Evolutionary conservation across 2,888 invertebrate species (phyloP).

Genomic region (Luffia ferchaultella): DNA sequence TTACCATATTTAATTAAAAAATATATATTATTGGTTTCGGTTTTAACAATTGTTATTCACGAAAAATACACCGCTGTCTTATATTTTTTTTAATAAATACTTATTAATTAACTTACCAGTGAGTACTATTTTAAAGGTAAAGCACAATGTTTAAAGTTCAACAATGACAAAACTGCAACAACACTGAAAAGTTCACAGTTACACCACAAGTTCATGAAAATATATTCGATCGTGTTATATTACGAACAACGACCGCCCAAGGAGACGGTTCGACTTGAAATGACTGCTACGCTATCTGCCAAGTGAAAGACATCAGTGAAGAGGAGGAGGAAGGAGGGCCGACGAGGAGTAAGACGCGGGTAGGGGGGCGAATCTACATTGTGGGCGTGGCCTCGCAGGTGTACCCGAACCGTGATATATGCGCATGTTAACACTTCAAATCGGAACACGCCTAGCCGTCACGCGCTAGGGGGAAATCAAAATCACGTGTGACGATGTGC

Average conservation of each 20-base stretch:
- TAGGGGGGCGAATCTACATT: slow-evolving; percentile 17
- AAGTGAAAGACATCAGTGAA: slow-evolving; percentile 32
- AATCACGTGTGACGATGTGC: not conserved
- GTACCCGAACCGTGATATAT: slow-evolving; percentile 57
- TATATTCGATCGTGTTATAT: no score
- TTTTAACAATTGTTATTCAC: no score
- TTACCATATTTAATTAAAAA: no score
- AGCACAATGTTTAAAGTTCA: no score
- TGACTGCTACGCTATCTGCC: slow-evolving; percentile 47
- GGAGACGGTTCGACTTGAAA: slow-evolving; percentile 42
- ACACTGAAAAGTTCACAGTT: slow-evolving; percentile 3
- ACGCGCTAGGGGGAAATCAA: slow-evolving; percentile 25
- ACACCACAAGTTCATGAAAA: no score
- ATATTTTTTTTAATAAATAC: no score
- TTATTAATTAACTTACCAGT: no score
- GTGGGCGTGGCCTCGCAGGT: slow-evolving; percentile 53
- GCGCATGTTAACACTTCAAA: slow-evolving; percentile 52
- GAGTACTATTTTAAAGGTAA: no score
- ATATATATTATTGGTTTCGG: no score
- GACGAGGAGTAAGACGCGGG: slow-evolving; percentile 10
- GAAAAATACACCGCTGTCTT: no score
- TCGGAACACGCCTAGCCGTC: slow-evolving; percentile 57
- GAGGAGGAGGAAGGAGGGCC: slow-evolving; percentile 12
- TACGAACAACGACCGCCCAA: slow-evolving; percentile 33
- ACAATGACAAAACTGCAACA: no score